These are phyloP conservation scores for Drepana falcataria DNA, from an alignment of 2,888 invertebrate genomes.

Conservation along the genomic window DNA sequence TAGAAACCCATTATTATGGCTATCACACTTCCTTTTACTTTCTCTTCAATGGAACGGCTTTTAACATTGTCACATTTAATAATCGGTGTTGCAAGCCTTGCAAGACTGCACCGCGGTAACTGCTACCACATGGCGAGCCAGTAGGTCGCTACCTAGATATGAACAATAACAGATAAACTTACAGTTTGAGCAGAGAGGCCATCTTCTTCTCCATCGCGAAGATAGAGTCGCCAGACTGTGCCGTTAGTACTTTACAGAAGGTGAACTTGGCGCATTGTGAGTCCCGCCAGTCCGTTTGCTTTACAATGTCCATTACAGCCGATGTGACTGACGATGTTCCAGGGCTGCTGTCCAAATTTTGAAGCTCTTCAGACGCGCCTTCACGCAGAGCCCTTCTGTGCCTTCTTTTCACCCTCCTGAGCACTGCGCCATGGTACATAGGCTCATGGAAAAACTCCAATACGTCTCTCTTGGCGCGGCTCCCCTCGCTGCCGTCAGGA, in stretches of 20 bases:
- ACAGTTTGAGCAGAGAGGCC: constrained; percentile 85
- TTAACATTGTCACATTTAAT: not conserved
- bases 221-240: constrained; percentile 83
- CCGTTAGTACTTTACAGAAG: constrained; percentile 86
- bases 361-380: constrained; percentile 65
- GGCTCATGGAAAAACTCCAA: constrained; percentile 42
- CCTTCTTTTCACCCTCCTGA: constrained; percentile 46
- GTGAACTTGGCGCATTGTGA: constrained; percentile 88
- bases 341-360: constrained; percentile 46
- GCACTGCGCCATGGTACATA: constrained; percentile 30
- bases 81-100: too few relatives aligned
- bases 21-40: not conserved
- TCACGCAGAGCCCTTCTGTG: constrained; percentile 51
- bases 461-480: constrained; percentile 55
- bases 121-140: too few relatives aligned
- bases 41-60: not conserved
- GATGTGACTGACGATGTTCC: constrained; percentile 51
- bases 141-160: too few relatives aligned
- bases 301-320: constrained; percentile 68
- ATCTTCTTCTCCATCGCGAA: constrained; percentile 90
- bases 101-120: too few relatives aligned
- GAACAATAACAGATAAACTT: constrained; percentile 58
- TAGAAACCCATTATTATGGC: not conserved
- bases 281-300: constrained; percentile 83
- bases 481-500: constrained; percentile 48